Base-by-base conservation (phyloP, 2,888 invertebrate genomes). In the Cantharis lateralis region DNA sequence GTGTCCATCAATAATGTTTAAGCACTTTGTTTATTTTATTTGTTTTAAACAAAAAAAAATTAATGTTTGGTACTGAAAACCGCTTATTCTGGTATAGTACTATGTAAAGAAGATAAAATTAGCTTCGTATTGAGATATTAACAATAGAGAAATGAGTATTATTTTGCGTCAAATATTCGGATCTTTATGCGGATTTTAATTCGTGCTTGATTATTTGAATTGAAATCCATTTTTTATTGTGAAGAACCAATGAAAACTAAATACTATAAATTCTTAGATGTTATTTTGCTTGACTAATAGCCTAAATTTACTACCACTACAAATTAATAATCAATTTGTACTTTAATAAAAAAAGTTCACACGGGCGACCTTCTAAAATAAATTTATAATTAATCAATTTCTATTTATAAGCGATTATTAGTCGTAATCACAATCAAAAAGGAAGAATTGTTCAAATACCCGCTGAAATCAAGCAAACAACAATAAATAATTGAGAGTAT, bases 391-490 rank as follows among this genome's bases (percentile, higher is more conserved):
- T 78, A 62, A 75, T 70, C 69, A 78, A 78, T 73, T 64, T 72
- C 75, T 78, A 78, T 78, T 78, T 78, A 78, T 78, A 78, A 75
- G 62, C 64, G 71, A 77, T 77, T 77, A 77, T 75, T 71, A 74
- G 62, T 16, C 18, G 62, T 26, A 62, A 74, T 72, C 15, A 62
- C 28, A 73, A 73, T 68, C 68, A 32, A 72, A 74, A 66, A 75
- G 70, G 75, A 78, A 68, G 72, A 76, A 72, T 70, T 62, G 32
- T 16, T 62, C 18, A 62, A 75, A 74, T 71, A 71, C 13, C 68
- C 28, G 15, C 61, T 20, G 28, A 71, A 71, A 62, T 71, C 20
- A 74, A 74, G 63, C 32, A 75, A 72, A 61, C 32, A 70, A 70
- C 70, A 70, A 70, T 70, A 70, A 70, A 70, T 48, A 48, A 48